Evolutionary conservation across 1,140 invertebrate genomes (phyloP), one percentile per base, ranked within the genome.

Genomic region (Vanessa atalanta): DNA sequence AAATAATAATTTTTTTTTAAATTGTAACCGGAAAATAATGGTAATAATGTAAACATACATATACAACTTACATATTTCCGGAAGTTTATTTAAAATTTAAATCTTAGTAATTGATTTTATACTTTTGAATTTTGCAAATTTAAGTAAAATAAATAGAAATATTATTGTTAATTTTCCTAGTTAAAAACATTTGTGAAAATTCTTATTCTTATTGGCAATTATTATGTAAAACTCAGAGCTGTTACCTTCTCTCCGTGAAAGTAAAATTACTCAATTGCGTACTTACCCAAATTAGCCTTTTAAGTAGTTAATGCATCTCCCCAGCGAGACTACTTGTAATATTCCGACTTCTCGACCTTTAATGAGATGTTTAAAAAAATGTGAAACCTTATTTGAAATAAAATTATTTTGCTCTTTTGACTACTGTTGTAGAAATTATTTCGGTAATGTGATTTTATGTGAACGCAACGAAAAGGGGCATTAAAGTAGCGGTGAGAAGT

Each of bases 401-500:
- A 73, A 67, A 73, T 61, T 53, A 66, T 73, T 71, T 73, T 73
- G 71, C 65, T 73, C 71, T 73, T 73, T 73, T 63, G 53, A 61
- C 55, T 55, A 57, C 65, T 71, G 64, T 74, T 78, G 57, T 78
- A 64, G 65, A 78, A 75, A 72, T 75, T 72, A 75, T 75, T 70
- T 69, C 60, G 43, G 69, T 71, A 72, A 78, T 78, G 75, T 78
- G 72, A 72, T 78, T 78, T 78, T 72, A 78, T 75, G 66, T 68
- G 67, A 73, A 66, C 75, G 65, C 70, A 74, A 63, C 65, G 72
- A 60, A 79, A 79, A 79, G 53, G 73, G 57, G 65, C 73, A 74
- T 73, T 78, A 75, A 72, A 80, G 70, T 55, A 74, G 68, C 75
- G 74, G 63, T 80, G 65, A 80, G 78, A 81, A 70, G 75, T 78